Conservation (phyloP, 2,888 invertebrate genomes). For the Spicauda simplicius region DNA sequence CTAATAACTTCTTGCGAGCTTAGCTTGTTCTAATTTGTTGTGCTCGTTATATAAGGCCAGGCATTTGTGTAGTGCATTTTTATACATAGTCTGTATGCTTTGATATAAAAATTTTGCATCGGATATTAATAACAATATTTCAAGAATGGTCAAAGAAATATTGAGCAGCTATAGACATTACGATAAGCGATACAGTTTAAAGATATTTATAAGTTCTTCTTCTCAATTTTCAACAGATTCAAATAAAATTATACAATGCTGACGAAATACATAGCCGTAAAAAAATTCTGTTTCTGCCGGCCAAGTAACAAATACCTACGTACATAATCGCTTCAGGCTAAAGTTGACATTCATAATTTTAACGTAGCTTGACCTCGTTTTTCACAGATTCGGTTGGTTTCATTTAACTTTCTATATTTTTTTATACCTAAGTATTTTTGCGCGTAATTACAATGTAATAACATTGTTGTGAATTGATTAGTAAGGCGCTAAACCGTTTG, state of each 20-base stretch:
- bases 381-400: constrained; percentile 8
- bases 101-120: too few relatives aligned
- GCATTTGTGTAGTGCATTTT: too few relatives aligned
- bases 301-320: background rate
- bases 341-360: constrained; percentile 11
- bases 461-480: constrained; percentile 5
- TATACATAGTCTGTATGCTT: too few relatives aligned
- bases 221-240: too few relatives aligned
- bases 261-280: background rate
- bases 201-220: too few relatives aligned
- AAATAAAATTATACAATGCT: too few relatives aligned
- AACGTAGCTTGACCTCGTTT: background rate
- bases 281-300: background rate
- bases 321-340: constrained; percentile 3
- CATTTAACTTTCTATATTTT: background rate
- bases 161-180: too few relatives aligned
- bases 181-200: too few relatives aligned
- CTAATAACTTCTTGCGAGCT: constrained; percentile 3
- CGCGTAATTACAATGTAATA: background rate
- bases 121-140: too few relatives aligned
- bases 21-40: background rate
- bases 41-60: background rate
- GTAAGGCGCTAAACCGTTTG: background rate
- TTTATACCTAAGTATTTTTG: background rate
- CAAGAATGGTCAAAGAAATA: too few relatives aligned